phyloP scores from a whole-genome alignment of 2,888 invertebrate genomes.

The Anoplius nigerrimus region DNA sequence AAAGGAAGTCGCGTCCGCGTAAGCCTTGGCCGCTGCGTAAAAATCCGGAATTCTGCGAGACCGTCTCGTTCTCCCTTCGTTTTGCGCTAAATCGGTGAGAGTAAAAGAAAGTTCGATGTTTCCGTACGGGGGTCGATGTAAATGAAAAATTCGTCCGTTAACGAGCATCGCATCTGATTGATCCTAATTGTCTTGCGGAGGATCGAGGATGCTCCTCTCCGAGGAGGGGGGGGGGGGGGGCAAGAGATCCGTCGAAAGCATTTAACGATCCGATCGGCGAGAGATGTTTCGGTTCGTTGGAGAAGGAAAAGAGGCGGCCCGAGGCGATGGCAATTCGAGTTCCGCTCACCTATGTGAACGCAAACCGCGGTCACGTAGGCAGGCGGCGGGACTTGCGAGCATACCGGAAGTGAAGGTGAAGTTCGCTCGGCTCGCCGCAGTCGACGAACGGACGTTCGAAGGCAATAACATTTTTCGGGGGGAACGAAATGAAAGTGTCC shows the following conservation, averaged over 20 bases:
- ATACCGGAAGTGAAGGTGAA: constrained; percentile 53
- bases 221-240: background rate
- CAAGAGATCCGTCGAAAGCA: background rate
- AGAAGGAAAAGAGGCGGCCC: constrained; percentile 1
- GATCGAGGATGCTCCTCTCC: too few species aligned
- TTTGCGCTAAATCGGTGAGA: background rate
- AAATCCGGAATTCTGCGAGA: too few species aligned
- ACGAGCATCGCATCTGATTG: too few species aligned
- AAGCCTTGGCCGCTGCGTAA: too few species aligned
- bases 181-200: too few species aligned
- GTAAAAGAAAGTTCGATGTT: too few species aligned
- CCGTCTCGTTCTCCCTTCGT: background rate
- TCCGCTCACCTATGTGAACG: constrained; percentile 24
- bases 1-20: constrained; percentile 22
- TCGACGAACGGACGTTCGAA: constrained; percentile 17
- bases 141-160: background rate
- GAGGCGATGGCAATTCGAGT: constrained; percentile 19
- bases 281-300: background rate
- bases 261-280: too few species aligned
- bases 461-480: constrained; percentile 44
- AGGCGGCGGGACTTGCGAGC: constrained; percentile 19
- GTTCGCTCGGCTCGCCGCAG: constrained; percentile 16
- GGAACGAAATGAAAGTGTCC: constrained; percentile 47
- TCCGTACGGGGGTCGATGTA: too few species aligned
- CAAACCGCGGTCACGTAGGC: constrained; percentile 12